phyloP scores from a whole-genome alignment of 2,113 vertebrate genomes.

The Lates calcarifer region DNA sequence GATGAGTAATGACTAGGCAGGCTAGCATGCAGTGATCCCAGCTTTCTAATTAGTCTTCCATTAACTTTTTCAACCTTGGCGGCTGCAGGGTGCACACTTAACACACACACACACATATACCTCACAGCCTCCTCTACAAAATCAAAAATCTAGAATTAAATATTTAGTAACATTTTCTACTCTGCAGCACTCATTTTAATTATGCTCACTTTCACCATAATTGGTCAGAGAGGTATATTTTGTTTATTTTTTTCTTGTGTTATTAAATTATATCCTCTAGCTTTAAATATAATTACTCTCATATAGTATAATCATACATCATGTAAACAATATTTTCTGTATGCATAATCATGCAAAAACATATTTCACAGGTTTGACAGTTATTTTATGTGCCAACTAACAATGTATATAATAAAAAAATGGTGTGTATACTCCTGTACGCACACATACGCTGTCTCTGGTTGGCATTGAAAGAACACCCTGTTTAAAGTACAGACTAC shows the following conservation, averaged over 20 bases:
- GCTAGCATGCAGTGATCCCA: conserved; percentile 82
- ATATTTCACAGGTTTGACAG: neutral
- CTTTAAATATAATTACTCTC: neutral
- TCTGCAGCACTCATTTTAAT: conserved; percentile 11
- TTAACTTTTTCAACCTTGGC: conserved; percentile 86
- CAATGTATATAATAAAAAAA: too few relatives aligned
- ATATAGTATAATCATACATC: neutral
- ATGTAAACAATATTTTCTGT: neutral
- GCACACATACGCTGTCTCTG: conserved; percentile 22
- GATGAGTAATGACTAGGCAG: conserved; percentile 84
- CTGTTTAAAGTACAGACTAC: conserved; percentile 28
- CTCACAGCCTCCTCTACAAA: conserved; percentile 20
- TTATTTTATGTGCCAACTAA: neutral
- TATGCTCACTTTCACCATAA: neutral
- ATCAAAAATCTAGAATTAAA: conserved; percentile 29
- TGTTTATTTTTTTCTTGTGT: neutral
- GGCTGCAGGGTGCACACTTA: conserved; percentile 64
- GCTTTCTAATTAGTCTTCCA: conserved; percentile 87
- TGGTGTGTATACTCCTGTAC: too few relatives aligned
- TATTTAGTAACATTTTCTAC: conserved; percentile 32
- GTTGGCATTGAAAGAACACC: conserved; percentile 28
- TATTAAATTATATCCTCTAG: neutral
- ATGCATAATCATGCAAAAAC: neutral
- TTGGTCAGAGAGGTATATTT: neutral
- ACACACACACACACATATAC: conserved; percentile 24